These are phyloP conservation scores for Corvus hawaiiensis DNA, from an alignment of 2,113 vertebrate species.

Conservation along the genomic window DNA sequence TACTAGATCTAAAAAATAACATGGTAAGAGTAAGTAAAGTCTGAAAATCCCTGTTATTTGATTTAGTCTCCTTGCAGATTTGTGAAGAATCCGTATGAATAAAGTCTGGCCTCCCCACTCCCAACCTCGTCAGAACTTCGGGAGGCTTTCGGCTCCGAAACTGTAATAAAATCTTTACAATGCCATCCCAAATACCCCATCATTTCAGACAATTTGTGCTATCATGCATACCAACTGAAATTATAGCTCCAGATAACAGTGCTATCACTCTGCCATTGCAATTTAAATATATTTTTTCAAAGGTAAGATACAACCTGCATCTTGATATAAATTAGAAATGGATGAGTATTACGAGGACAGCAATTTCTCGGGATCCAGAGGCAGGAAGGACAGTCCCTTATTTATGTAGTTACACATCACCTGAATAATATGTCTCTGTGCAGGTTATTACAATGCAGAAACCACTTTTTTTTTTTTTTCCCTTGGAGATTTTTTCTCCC, in stretches of 20 bases:
- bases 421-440: not conserved
- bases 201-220: conserved; percentile 44
- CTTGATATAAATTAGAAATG: conserved; percentile 10
- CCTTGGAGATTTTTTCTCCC: not conserved
- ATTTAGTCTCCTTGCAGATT: conserved; percentile 21
- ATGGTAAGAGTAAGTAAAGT: conserved; percentile 33
- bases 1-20: not conserved
- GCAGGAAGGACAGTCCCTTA: conserved; percentile 35
- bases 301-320: not conserved
- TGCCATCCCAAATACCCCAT: conserved; percentile 50
- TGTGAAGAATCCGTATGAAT: conserved; percentile 7
- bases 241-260: conserved; percentile 51
- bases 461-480: not conserved
- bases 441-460: conserved; percentile 20
- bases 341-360: conserved; percentile 17
- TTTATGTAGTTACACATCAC: conserved; percentile 20
- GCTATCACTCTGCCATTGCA: conserved; percentile 27
- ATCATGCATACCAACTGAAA: conserved; percentile 26
- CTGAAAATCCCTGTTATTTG: conserved; percentile 51
- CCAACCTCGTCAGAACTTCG: not conserved
- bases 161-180: conserved; percentile 31
- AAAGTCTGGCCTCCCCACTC: not conserved
- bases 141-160: not conserved
- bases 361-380: conserved; percentile 34
- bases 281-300: conserved; percentile 29